Conservation (phyloP, 2,113 vertebrate genomes). For the Cinclus cinclus region DNA sequence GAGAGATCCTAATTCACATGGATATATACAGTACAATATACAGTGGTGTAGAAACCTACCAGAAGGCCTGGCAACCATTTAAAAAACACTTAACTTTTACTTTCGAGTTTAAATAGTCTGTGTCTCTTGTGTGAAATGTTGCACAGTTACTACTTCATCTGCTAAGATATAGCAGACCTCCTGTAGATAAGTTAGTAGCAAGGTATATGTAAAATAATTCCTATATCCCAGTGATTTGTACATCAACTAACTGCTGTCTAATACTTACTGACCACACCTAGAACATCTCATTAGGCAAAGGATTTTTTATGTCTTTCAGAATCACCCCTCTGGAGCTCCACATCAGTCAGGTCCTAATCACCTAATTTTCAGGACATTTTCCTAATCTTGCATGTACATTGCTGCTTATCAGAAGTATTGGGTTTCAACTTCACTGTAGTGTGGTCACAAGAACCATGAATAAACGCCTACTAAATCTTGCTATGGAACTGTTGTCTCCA, state of each 20-base stretch:
- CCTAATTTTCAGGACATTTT: not conserved
- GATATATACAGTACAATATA: not conserved
- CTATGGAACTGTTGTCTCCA: not conserved
- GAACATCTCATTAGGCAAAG: not conserved
- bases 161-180: not conserved
- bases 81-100: not conserved
- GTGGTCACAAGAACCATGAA: not conserved
- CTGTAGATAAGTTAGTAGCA: not conserved
- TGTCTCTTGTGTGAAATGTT: not conserved
- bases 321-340: not conserved
- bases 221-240: accelerated
- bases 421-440: not conserved
- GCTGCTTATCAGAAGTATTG: not conserved
- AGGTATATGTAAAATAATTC: not conserved
- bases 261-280: not conserved
- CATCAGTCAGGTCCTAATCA: not conserved
- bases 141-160: not conserved
- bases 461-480: not conserved
- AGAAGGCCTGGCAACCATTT: not conserved
- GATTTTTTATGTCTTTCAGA: not conserved
- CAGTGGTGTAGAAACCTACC: not conserved
- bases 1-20: not conserved
- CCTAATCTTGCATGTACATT: not conserved
- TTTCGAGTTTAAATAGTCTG: not conserved
- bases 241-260: not conserved